Evolutionary conservation across 2,113 vertebrate species (phyloP).

Genomic region (Pontoporia blainvillei): DNA sequence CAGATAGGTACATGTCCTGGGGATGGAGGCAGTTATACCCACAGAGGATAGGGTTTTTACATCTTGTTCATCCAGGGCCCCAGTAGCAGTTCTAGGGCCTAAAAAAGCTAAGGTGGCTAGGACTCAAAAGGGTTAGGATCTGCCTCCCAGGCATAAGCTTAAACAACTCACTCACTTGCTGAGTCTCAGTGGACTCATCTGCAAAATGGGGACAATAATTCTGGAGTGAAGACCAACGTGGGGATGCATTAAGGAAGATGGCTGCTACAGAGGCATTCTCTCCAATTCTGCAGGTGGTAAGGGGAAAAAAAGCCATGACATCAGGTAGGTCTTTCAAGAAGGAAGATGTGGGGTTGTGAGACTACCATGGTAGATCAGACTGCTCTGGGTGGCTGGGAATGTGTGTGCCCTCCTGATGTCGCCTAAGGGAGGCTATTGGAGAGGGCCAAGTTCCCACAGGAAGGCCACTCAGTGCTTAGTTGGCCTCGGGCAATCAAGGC

Average conservation of each 20-base stretch:
- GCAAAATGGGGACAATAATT: not conserved
- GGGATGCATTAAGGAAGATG: not conserved
- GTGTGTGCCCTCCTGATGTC: not conserved
- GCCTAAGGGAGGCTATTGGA: not conserved
- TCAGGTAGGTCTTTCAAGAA: not conserved
- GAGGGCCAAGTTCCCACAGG: not conserved
- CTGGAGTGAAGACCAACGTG: not conserved
- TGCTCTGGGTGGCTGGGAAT: not conserved
- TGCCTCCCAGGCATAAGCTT: not conserved
- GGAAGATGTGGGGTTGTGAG: not conserved
- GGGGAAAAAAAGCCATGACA: not conserved
- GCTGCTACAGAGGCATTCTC: not conserved
- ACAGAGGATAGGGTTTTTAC: not conserved
- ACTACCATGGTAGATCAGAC: not conserved
- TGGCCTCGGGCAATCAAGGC: not conserved
- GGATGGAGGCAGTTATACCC: not conserved
- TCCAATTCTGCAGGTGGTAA: not conserved
- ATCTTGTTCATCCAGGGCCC: not conserved
- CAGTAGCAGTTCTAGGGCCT: not conserved
- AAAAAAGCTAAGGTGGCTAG: not conserved
- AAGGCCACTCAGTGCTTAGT: not conserved
- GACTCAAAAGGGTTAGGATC: not conserved
- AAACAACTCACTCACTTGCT: not conserved
- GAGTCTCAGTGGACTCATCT: not conserved
- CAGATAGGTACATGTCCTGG: not conserved